These are phyloP conservation scores for Ips nitidus DNA, from an alignment of 1,140 invertebrate species.

Conservation along the genomic window DNA sequence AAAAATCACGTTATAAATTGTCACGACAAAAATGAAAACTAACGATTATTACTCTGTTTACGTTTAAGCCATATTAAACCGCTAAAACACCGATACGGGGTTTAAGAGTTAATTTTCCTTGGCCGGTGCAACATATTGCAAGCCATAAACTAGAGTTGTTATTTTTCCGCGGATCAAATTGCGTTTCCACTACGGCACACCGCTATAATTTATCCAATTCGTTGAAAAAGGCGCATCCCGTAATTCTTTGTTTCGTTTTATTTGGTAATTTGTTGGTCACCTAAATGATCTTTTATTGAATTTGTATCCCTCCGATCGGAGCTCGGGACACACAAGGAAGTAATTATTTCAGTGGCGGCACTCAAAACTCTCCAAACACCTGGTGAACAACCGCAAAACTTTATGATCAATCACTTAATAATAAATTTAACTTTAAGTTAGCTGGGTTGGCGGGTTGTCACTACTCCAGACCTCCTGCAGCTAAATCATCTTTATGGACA, in stretches of 20 bases:
- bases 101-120: slow-evolving; percentile 13
- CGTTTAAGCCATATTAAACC: neutral
- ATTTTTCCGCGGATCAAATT: slow-evolving; percentile 25
- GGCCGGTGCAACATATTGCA: slow-evolving; percentile 12
- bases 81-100: neutral
- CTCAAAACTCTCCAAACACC: too few relatives aligned
- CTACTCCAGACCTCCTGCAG: too few relatives aligned
- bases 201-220: slow-evolving; percentile 29
- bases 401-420: too few relatives aligned
- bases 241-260: slow-evolving; percentile 33
- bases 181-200: slow-evolving; percentile 4
- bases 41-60: too few relatives aligned
- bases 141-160: slow-evolving; percentile 16
- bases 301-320: slow-evolving; percentile 12
- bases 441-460: too few relatives aligned
- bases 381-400: too few relatives aligned
- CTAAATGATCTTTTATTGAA: slow-evolving; percentile 34
- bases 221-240: slow-evolving; percentile 26
- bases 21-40: too few relatives aligned
- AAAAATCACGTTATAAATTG: too few relatives aligned
- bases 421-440: too few relatives aligned
- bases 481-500: neutral
- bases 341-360: slow-evolving; percentile 5
- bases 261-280: slow-evolving; percentile 35
- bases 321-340: neutral